phyloP scores from a whole-genome alignment of 2,113 vertebrate genomes.

The Fukomys damarensis region DNA sequence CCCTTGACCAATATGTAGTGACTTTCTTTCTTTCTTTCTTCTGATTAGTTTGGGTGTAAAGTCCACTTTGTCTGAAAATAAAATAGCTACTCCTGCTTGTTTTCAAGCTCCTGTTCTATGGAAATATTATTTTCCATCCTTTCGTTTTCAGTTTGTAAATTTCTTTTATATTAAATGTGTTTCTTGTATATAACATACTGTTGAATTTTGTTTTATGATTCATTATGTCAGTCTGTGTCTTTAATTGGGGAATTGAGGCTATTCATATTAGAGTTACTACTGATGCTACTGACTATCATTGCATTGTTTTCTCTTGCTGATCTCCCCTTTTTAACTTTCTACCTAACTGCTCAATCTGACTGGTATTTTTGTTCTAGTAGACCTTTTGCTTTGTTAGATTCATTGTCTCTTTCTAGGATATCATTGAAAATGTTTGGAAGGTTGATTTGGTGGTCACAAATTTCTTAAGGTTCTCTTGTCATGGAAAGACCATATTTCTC shows the following conservation, averaged over 20 bases:
- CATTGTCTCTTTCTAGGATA: not conserved
- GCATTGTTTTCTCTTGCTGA: not conserved
- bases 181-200: not conserved
- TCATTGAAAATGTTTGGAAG: not conserved
- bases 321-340: not conserved
- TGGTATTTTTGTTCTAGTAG: not conserved
- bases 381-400: not conserved
- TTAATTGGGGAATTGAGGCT: not conserved
- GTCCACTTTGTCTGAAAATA: not conserved
- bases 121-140: not conserved
- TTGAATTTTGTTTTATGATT: not conserved
- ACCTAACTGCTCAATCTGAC: not conserved
- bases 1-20: not conserved
- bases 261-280: not conserved
- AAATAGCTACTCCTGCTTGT: not conserved
- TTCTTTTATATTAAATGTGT: not conserved
- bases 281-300: not conserved
- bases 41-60: not conserved
- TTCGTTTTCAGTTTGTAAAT: not conserved
- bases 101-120: not conserved
- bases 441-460: not conserved
- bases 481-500: not conserved
- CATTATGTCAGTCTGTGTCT: not conserved
- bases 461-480: not conserved
- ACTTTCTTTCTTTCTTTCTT: not conserved